phyloP scores from a whole-genome alignment of 2,888 invertebrate genomes.

The Sesamia inferens region DNA sequence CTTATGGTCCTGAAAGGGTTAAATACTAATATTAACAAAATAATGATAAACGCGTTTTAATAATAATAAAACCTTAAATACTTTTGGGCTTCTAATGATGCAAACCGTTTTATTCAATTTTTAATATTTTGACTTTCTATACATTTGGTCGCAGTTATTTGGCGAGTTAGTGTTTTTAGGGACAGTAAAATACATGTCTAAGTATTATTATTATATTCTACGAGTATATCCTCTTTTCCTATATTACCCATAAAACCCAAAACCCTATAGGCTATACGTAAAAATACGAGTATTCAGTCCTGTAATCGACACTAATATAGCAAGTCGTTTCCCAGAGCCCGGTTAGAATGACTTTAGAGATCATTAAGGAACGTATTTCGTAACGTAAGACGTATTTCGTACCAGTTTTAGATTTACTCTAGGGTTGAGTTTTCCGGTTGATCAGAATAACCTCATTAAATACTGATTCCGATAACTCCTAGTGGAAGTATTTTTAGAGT shows the following conservation, averaged over 20 bases:
- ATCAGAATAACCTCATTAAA: neutral
- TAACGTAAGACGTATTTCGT: constrained; percentile 1
- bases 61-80: neutral
- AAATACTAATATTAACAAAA: neutral
- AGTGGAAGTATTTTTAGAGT: no score
- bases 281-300: neutral
- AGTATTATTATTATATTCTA: no score
- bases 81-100: neutral
- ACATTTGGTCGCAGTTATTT: neutral
- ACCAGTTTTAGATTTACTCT: neutral
- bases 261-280: neutral
- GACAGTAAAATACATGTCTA: neutral
- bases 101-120: neutral
- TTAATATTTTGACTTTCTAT: neutral
- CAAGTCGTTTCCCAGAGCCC: neutral
- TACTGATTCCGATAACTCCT: neutral
- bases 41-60: neutral
- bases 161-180: no score
- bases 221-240: neutral
- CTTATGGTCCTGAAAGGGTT: no score
- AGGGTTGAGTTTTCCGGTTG: neutral
- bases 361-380: constrained; percentile 17
- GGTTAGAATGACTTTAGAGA: constrained; percentile 15
- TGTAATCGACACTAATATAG: constrained; percentile 20
- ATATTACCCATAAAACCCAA: neutral